A percentile compares a stretch with the other conserved stretches of the same genome.
Evolutionary conservation across 2,888 invertebrate genomes (phyloP).

Genomic region (Pseudolycoriella hygida): DNA sequence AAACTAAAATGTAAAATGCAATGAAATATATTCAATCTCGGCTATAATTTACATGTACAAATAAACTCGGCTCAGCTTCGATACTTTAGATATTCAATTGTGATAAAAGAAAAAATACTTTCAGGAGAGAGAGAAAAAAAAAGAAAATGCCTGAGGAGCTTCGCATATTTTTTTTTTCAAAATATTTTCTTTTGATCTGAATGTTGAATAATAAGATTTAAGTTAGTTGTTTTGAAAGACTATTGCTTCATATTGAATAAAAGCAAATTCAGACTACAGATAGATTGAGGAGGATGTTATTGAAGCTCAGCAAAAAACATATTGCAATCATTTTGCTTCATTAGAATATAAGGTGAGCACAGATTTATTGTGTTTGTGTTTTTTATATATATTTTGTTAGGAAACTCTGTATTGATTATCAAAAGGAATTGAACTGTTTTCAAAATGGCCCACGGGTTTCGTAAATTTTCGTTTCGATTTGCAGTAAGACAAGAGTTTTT

Average conservation of each 20-base stretch:
- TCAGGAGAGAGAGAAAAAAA: not conserved
- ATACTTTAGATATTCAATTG: not conserved
- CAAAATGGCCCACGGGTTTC: no score
- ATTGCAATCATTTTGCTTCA: not conserved
- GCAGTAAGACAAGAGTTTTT: no score
- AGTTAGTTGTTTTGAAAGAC: not conserved
- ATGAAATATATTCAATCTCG: no score
- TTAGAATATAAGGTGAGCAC: not conserved
- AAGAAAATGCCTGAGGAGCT: not conserved
- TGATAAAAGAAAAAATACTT: not conserved
- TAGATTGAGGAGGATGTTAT: not conserved
- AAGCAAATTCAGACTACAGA: no score
- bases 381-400: not conserved
- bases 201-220: not conserved
- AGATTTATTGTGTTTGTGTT: not conserved
- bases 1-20: no score
- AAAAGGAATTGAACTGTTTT: no score
- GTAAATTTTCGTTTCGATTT: no score
- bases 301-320: not conserved
- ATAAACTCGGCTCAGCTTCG: no score
- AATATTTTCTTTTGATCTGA: conserved; percentile 1
- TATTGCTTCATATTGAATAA: no score
- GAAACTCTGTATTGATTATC: no score
- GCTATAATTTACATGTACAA: no score
- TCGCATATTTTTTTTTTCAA: not conserved